Conservation (phyloP, 2,888 invertebrate species). For the Drosophila siamana region DNA sequence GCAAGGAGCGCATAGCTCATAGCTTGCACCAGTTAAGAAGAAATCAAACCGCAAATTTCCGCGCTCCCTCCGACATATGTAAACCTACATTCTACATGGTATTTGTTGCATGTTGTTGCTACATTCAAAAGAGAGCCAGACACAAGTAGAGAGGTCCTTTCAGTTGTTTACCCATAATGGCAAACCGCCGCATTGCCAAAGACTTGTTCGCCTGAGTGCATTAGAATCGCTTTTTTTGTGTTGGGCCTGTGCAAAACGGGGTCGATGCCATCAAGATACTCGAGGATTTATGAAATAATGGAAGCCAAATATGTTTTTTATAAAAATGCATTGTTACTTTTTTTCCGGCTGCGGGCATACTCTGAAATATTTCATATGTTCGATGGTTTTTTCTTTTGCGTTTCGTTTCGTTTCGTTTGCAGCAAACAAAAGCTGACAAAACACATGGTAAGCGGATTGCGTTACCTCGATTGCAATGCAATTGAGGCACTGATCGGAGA, state of each 20-base stretch:
- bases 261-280: slow-evolving; percentile 37
- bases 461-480: slow-evolving; percentile 49
- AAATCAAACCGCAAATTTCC: slow-evolving; percentile 70
- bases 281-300: slow-evolving; percentile 75
- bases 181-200: slow-evolving; percentile 34
- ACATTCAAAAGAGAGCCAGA: slow-evolving; percentile 44
- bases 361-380: slow-evolving; percentile 16
- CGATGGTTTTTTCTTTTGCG: neutral
- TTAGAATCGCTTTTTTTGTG: slow-evolving; percentile 67
- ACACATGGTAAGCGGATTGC: slow-evolving; percentile 60
- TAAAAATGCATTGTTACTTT: slow-evolving; percentile 36
- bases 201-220: slow-evolving; percentile 75
- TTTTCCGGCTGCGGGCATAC: slow-evolving; percentile 32
- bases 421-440: slow-evolving; percentile 58
- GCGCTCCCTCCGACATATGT: slow-evolving; percentile 64
- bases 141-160: slow-evolving; percentile 18
- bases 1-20: slow-evolving; percentile 37
- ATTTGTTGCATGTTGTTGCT: slow-evolving; percentile 54
- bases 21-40: slow-evolving; percentile 34
- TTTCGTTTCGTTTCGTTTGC: too few relatives aligned
- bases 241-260: slow-evolving; percentile 18
- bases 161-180: slow-evolving; percentile 24
- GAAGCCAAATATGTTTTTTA: slow-evolving; percentile 62
- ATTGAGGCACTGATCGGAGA: slow-evolving; percentile 41
- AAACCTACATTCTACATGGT: slow-evolving; percentile 62